Percentiles rank a stretch among this genome's conserved stretches.
Conservation (phyloP, 1,140 invertebrate genomes). For the Pantala flavescens region DNA sequence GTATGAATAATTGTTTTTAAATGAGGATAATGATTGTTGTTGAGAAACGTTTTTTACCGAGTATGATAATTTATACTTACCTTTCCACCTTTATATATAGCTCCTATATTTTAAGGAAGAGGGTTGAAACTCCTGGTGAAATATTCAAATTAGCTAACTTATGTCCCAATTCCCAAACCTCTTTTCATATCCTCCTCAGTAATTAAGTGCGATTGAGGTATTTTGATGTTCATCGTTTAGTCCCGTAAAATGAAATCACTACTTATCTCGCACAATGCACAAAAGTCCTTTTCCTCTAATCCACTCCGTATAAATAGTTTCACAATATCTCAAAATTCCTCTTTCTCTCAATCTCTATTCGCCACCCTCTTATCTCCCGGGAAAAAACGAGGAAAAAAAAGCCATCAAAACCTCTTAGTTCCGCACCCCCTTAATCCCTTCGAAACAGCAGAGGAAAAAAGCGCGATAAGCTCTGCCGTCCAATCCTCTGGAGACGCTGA, state of each 20-base stretch:
- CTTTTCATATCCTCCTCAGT: background rate
- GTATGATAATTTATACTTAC: no score
- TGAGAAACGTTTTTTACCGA: no score
- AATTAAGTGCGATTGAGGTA: background rate
- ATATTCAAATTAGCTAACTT: no score
- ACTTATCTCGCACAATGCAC: background rate
- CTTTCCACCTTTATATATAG: no score
- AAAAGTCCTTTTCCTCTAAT: background rate
- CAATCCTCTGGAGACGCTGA: background rate
- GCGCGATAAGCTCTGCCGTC: background rate
- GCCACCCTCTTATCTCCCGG: no score
- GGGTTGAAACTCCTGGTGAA: no score
- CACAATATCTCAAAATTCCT: background rate
- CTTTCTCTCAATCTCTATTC: background rate
- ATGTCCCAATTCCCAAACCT: no score
- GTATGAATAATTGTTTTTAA: no score
- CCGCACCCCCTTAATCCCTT: background rate
- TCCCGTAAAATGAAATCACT: background rate
- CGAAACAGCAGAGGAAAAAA: background rate
- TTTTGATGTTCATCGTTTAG: background rate
- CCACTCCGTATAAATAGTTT: slow-evolving; percentile 2
- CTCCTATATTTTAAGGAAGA: no score
- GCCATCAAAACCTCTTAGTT: background rate
- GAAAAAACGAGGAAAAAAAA: no score
- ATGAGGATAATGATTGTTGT: no score